These are phyloP conservation scores for Anser cygnoides DNA, from an alignment of 2,113 vertebrate species.

Conservation along the genomic window DNA sequence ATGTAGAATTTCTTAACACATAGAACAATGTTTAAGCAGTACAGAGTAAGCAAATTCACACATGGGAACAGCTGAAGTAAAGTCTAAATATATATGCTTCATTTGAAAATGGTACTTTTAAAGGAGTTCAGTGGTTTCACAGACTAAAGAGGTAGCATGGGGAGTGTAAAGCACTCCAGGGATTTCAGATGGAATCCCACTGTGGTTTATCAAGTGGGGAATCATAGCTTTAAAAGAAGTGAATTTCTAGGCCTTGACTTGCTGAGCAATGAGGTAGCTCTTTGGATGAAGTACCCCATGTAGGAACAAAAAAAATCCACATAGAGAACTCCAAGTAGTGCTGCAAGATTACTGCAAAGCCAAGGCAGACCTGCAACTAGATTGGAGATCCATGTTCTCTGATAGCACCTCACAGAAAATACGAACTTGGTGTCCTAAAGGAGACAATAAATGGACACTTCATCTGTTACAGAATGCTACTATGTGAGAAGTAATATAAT, in stretches of 20 bases:
- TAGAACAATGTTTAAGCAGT: constrained; percentile 55
- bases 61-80: constrained; percentile 40
- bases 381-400: background rate
- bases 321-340: background rate
- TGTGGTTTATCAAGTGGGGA: constrained; percentile 40
- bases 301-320: constrained; percentile 4
- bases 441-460: background rate
- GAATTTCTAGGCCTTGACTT: constrained; percentile 59
- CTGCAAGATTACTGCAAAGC: background rate
- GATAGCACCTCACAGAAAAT: background rate
- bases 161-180: constrained; percentile 55
- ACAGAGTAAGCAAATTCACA: constrained; percentile 60
- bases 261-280: constrained; percentile 44
- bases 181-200: constrained; percentile 59
- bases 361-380: background rate
- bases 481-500: background rate
- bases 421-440: background rate
- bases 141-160: constrained; percentile 36
- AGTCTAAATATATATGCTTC: constrained; percentile 31
- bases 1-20: constrained; percentile 27
- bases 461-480: background rate
- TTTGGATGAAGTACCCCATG: background rate
- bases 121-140: constrained; percentile 60
- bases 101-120: constrained; percentile 57
- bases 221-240: constrained; percentile 44